Evolutionary conservation across 1,140 invertebrate species (phyloP).

Genomic region (Maconellicoccus hirsutus): DNA sequence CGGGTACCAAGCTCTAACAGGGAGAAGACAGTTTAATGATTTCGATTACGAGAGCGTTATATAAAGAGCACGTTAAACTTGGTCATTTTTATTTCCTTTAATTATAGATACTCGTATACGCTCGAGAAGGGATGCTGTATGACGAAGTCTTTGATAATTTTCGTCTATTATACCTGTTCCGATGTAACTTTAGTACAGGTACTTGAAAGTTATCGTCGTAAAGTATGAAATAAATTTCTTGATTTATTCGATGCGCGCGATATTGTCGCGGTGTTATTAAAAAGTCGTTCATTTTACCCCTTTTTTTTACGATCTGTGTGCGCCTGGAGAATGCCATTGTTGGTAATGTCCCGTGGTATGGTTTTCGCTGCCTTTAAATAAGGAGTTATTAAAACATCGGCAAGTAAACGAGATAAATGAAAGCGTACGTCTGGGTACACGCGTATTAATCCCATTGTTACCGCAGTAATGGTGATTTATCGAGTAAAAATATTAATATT

Average conservation of each 20-base stretch:
- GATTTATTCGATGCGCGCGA: neutral
- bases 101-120: no score
- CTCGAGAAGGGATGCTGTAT: no score
- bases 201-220: no score
- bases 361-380: neutral
- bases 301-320: neutral
- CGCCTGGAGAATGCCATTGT: neutral
- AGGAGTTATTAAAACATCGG: neutral
- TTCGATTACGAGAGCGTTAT: neutral
- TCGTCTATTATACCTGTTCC: no score
- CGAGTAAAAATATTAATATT: neutral
- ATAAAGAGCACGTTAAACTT: neutral
- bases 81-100: no score
- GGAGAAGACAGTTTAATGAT: neutral
- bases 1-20: neutral
- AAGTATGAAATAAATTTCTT: neutral
- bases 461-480: neutral
- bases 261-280: neutral
- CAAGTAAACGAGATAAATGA: constrained; percentile 3
- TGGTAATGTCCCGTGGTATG: neutral
- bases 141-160: no score
- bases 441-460: neutral
- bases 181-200: no score
- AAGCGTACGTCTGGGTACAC: neutral
- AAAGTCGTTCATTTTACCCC: neutral